Conservation (phyloP, 2,113 vertebrate genomes). For the Carassius carassius region DNA sequence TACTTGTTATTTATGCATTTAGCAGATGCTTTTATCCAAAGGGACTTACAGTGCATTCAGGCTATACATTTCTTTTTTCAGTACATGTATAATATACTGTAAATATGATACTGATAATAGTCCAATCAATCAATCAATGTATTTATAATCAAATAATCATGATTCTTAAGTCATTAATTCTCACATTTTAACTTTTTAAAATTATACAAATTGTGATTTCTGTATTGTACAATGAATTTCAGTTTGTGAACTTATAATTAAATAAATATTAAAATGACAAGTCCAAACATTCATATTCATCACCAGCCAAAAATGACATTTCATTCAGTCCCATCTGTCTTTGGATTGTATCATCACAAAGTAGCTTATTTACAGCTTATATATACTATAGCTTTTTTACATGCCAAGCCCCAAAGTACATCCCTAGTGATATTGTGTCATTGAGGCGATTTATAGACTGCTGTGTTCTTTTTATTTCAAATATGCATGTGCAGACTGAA, state of each 20-base stretch:
- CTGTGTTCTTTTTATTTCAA: neutral
- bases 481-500: neutral
- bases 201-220: neutral
- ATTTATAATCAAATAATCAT: too few species aligned
- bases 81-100: too few species aligned
- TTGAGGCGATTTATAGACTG: neutral
- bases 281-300: conserved; percentile 16
- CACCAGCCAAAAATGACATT: conserved; percentile 14
- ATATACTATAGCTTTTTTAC: too few species aligned
- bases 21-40: too few species aligned
- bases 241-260: neutral
- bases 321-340: conserved; percentile 18
- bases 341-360: conserved; percentile 16
- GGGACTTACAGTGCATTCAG: too few species aligned
- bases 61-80: too few species aligned
- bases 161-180: neutral
- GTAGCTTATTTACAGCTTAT: conserved; percentile 15
- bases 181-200: neutral
- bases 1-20: neutral
- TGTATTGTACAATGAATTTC: neutral
- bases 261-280: conserved; percentile 4
- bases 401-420: conserved; percentile 15
- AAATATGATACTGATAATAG: neutral
- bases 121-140: neutral
- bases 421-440: neutral